Evolutionary conservation across 1,140 invertebrate species (phyloP).

Genomic region (silkworm (Bombyx mori)): ASM3026992v2 NC_085109.1:8483501-8484000

Average conservation of each 20-base stretch:
- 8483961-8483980: conserved; percentile 22
- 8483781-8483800: conserved; percentile 14
- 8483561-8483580: conserved; percentile 58
- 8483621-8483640: conserved; percentile 22
- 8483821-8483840: conserved; percentile 19
- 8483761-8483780: conserved; percentile 15
- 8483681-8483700: conserved; percentile 8
- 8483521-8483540: conserved; percentile 70
- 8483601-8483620: conserved; percentile 18
- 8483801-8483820: conserved; percentile 20
- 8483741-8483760: conserved; percentile 16
- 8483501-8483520: conserved; percentile 66
- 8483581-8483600: conserved; percentile 56
- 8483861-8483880: conserved; percentile 22
- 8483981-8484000: conserved; percentile 5
- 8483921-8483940: conserved; percentile 16
- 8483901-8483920: conserved; percentile 22
- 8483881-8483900: conserved; percentile 7
- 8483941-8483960: conserved; percentile 23
- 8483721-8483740: conserved; percentile 10
- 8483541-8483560: conserved; percentile 67
- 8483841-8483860: conserved; percentile 21
- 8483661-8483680: neutral
- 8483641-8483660: neutral
- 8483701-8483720: conserved; percentile 5